Conservation (phyloP, 2,797 vertebrate genomes). For the Hyperoplus lanceolatus region DNA sequence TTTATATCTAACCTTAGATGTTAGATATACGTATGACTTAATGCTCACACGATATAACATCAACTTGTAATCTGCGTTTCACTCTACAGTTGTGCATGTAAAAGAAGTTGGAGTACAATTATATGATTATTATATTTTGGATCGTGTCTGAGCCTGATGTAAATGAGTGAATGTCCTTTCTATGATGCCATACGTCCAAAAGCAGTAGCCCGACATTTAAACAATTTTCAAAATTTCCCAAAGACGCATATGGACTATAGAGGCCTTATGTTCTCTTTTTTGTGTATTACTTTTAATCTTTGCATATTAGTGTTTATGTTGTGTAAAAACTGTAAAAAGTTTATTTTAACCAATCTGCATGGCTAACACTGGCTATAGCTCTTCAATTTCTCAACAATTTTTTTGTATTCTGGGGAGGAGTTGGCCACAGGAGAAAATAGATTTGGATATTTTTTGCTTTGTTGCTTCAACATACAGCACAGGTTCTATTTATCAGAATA, state of each 20-base stretch:
- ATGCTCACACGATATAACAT: background rate
- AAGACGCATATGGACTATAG: slow-evolving; percentile 3
- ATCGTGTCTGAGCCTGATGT: background rate
- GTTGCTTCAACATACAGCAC: background rate
- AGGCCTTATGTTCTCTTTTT: slow-evolving; percentile 22
- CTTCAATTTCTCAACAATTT: background rate
- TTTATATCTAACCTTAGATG: background rate
- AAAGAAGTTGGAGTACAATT: background rate
- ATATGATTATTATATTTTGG: background rate
- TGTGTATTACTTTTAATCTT: background rate
- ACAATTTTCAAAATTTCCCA: slow-evolving; percentile 20
- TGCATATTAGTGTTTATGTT: background rate
- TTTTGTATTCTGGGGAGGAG: background rate
- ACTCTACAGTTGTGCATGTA: background rate
- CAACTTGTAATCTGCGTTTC: background rate
- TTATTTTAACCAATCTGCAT: background rate
- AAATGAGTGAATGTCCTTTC: background rate
- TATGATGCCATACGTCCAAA: background rate
- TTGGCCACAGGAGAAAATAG: background rate
- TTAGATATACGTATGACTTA: background rate
- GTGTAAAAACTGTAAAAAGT: background rate
- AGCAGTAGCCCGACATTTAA: slow-evolving; percentile 2
- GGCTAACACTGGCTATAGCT: background rate
- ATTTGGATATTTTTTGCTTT: background rate
- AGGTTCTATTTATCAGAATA: background rate